Evolutionary conservation across 2,797 vertebrate genomes (phyloP), one percentile per base, ranked within the genome.

Genomic region (Microctenopoma stevenorrisi): DNA sequence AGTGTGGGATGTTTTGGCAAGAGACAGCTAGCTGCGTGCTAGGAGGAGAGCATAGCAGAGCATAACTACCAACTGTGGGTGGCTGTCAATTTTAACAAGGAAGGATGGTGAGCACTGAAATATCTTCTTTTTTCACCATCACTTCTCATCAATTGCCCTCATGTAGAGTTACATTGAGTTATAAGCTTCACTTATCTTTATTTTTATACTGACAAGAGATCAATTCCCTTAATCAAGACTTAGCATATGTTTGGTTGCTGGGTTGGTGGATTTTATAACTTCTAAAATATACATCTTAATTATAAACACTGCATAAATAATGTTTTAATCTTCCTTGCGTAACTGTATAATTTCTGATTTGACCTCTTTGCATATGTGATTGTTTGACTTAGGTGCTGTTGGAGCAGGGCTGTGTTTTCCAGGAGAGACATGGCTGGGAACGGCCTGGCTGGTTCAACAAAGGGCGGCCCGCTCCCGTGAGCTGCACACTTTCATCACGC

Each of bases 361-460:
- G 0, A 16, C 59, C 16, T 63, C 5, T 55, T n/a, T 47, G 18
- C 59, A 16, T 61, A 44, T 81, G 30, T 35, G 8, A 22, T 60
- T 77, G 59, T 81, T 46, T 68, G 52, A 69, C 15, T 0, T n/a
- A 99, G 98, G 96, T 96, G 76, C 93, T 99, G 58, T 93, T 94
- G 1, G 84, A 50, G 0, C 95, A 92, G 86, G 97, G 97, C 81
- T 99, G 98, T 1, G 87, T 99, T 50, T 99, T 96, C 89, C 97
- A 99, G 90, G 97, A 99, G 89, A 89, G 97, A 4, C 97, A 98
- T 0, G 97, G 98, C 57, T 99, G 97, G 98, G 98, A 99, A 87
- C 92, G 97, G 74, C 98, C 97, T 0, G 98, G 98, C 59, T 99
- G 97, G 97, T 99, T 99, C 82, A 94, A 80, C 74, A 93, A 81